Conservation (phyloP, 2,888 invertebrate species). For the Hermaeophaga mercurialis region DNA sequence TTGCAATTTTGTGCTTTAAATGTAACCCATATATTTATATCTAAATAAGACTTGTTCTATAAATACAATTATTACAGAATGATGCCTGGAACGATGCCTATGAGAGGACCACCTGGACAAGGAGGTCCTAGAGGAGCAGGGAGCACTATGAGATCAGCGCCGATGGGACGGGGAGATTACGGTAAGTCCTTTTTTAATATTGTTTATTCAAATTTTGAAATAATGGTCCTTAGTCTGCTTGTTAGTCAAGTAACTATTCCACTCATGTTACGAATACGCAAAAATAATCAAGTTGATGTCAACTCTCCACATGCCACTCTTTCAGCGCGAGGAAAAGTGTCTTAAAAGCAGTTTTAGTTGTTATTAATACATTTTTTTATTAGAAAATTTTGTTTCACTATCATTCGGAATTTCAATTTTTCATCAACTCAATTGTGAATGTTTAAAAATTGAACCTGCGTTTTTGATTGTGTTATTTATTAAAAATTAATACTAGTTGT, state of each 20-base stretch:
- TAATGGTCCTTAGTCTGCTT: conserved; percentile 51
- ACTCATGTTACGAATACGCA: conserved; percentile 35
- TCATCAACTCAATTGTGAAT: too few species aligned
- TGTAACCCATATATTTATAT: too few species aligned
- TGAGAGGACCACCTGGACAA: conserved; percentile 61
- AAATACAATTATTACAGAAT: conserved; percentile 59
- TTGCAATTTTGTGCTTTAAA: too few species aligned
- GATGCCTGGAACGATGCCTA: conserved; percentile 68
- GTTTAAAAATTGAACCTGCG: too few species aligned
- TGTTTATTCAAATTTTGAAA: not conserved
- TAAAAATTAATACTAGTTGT: too few species aligned
- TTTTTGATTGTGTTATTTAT: too few species aligned
- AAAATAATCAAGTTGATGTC: conserved; percentile 18
- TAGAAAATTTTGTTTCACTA: too few species aligned
- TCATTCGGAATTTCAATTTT: too few species aligned
- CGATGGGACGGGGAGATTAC: conserved; percentile 86
- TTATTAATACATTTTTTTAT: not conserved
- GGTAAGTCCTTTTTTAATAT: conserved; percentile 68
- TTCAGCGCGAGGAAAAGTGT: conserved; percentile 20
- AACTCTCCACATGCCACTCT: conserved; percentile 32
- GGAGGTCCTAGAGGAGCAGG: conserved; percentile 53
- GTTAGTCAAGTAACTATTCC: conserved; percentile 59
- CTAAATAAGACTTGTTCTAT: too few species aligned
- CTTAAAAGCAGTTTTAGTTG: conserved; percentile 34
- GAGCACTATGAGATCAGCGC: conserved; percentile 67